Conservation (phyloP, 2,113 vertebrate genomes). For the Stigmatopora argus region DNA sequence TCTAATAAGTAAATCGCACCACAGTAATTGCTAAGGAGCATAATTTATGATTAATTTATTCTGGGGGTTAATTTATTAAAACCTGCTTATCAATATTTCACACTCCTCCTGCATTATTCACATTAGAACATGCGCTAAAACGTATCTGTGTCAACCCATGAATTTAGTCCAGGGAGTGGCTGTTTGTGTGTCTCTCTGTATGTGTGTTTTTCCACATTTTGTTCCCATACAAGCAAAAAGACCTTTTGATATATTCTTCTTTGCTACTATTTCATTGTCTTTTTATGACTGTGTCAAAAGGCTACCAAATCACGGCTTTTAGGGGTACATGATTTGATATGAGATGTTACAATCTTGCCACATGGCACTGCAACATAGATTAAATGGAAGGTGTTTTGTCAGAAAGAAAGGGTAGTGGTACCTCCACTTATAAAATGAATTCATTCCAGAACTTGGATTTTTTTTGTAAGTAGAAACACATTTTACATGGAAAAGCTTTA, state of each 20-base stretch:
- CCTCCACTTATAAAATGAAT: too few species aligned
- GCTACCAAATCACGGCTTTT: conserved; percentile 9
- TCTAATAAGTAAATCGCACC: conserved; percentile 43
- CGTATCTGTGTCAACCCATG: conserved; percentile 63
- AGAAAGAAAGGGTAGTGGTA: background rate
- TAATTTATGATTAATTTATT: conserved; percentile 67
- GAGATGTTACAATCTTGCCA: background rate
- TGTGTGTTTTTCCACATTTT: background rate
- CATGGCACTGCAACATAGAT: background rate
- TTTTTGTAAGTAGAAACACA: too few species aligned
- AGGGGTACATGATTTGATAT: background rate
- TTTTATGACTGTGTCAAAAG: background rate
- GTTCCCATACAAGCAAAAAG: background rate
- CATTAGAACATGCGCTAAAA: conserved; percentile 53
- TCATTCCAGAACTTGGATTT: too few species aligned
- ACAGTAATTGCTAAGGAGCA: conserved; percentile 60
- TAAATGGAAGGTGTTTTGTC: background rate
- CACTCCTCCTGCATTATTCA: conserved; percentile 62
- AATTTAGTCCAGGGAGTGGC: conserved; percentile 26
- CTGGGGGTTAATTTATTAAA: conserved; percentile 67
- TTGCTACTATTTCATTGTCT: conserved; percentile 2
- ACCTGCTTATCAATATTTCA: conserved; percentile 67
- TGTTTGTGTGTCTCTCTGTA: conserved; percentile 19
- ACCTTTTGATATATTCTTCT: background rate
- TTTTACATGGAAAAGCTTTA: too few species aligned